These are phyloP conservation scores for Ophiothrix spiculata DNA, from an alignment of 35 echinoderm and acorn worm species.

Conservation along the genomic window DNA sequence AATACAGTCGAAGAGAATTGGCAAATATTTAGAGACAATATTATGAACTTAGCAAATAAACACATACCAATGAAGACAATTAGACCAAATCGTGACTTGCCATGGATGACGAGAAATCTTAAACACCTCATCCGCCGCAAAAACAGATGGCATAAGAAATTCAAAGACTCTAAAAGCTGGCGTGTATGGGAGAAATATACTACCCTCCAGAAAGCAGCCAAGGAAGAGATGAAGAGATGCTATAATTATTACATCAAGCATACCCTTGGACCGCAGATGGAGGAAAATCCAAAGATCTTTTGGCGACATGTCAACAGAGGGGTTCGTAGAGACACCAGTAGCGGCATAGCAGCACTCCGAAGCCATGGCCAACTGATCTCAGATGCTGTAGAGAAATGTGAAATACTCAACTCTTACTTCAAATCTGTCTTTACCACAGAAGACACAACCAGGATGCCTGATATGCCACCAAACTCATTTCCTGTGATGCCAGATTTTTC, in stretches of 20 bases:
- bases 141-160: conserved; percentile 36
- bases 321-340: conserved; percentile 5
- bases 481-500: background rate
- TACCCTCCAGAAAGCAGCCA: conserved; percentile 9
- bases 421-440: conserved; percentile 38
- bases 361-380: conserved; percentile 18
- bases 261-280: conserved; percentile 23
- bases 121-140: conserved; percentile 22
- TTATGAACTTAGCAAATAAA: background rate
- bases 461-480: background rate
- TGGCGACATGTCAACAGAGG: conserved; percentile 9
- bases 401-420: conserved; percentile 44
- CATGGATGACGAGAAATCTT: conserved; percentile 41
- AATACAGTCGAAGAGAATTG: conserved; percentile 20
- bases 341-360: background rate
- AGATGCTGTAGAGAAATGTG: conserved; percentile 1
- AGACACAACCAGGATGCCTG: background rate
- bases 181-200: conserved; percentile 37
- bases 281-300: conserved; percentile 20
- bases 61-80: conserved; percentile 36
- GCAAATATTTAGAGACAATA: conserved; percentile 2
- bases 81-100: conserved; percentile 15
- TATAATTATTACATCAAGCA: conserved; percentile 31
- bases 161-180: background rate
- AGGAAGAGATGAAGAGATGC: conserved; percentile 18